Evolutionary conservation across 2,888 invertebrate genomes (phyloP).

Genomic region (Quadroppia sp.): DNA sequence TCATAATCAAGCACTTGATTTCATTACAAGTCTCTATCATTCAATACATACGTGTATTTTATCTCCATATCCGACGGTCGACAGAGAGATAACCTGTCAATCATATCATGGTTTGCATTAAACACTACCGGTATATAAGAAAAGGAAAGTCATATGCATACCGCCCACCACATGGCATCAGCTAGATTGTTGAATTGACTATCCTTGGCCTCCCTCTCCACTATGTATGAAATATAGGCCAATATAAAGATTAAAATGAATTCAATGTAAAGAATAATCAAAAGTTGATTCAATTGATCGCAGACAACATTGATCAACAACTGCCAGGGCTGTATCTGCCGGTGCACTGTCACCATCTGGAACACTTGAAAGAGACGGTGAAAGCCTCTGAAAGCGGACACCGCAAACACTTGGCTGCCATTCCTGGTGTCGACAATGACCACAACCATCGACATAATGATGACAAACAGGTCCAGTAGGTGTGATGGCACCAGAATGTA

Average conservation of each 20-base stretch:
- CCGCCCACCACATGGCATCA: slow-evolving; percentile 39
- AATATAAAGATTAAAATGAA: slow-evolving; percentile 33
- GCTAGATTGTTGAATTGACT: slow-evolving; percentile 39
- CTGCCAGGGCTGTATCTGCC: slow-evolving; percentile 37
- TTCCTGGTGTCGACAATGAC: slow-evolving; percentile 1
- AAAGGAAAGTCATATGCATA: slow-evolving; percentile 35
- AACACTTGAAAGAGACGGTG: slow-evolving; percentile 39
- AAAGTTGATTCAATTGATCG: slow-evolving; percentile 38
- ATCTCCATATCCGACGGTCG: slow-evolving; percentile 40
- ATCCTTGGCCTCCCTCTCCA: slow-evolving; percentile 37
- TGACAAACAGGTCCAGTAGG: slow-evolving; percentile 20
- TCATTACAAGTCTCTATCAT: no score
- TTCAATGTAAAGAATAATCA: slow-evolving; percentile 37
- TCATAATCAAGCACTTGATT: neutral
- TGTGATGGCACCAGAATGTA: slow-evolving; percentile 10
- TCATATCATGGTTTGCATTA: neutral
- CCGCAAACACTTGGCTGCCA: slow-evolving; percentile 35
- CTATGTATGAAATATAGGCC: slow-evolving; percentile 31
- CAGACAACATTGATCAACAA: slow-evolving; percentile 13
- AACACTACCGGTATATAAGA: slow-evolving; percentile 16
- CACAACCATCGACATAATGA: slow-evolving; percentile 13
- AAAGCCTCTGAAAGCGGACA: slow-evolving; percentile 37
- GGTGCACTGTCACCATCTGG: slow-evolving; percentile 29
- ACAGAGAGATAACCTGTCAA: slow-evolving; percentile 34
- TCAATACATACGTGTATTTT: slow-evolving; percentile 31